Base-by-base conservation (phyloP, 2,888 invertebrate species). In the Rosalia funebris region DNA sequence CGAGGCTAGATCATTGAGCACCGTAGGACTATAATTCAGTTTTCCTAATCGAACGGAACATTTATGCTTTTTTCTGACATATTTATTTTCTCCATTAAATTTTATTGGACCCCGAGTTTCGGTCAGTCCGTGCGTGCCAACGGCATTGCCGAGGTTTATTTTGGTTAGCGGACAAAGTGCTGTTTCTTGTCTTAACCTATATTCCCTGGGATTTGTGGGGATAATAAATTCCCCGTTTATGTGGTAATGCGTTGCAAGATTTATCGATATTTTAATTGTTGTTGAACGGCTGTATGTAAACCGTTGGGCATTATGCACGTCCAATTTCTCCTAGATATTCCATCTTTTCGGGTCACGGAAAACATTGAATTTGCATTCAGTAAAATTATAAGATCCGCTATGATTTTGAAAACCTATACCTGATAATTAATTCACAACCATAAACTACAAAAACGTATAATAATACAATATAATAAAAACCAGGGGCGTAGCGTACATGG, bases 31-130 rank as follows among this genome's bases (percentile, higher is more conserved):
- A 53, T 66, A 66, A 62, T 62, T 70, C 66, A 63, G 46, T 53
- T 58, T 19, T 52, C 55, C 57, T 69, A 71, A 70, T 71, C 61
- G 62, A 61, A 58, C 60, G 31, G 52, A 64, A 62, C 70, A 48
- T 72, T 71, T 70, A 71, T 65, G 66, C 61, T 60, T 65, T 65
- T 66, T 67, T 66, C 63, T 66, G 72, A 70, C 72, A 69, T 68
- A 65, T 74, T 74, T 74, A 73, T 71, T 68, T 62, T 45, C 48
- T 61, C 71, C 65, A 68, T 71, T 69, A 71, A 71, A 69, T 73
- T 73, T 71, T 71, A 71, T 69, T 45, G 45, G 55, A 44, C 54
- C 32, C 44, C 31, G 50, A 63, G 59, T 17, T 56, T 52, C 60
- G 60, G 56, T 58, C 62, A 60, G 39, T n/a, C n/a, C n/a, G n/a